A percentile compares a stretch with the other conserved stretches of the same genome.
These are phyloP conservation scores for Cataglyphis cursor DNA, from an alignment of 2,888 invertebrate genomes.

Conservation along the genomic window DNA sequence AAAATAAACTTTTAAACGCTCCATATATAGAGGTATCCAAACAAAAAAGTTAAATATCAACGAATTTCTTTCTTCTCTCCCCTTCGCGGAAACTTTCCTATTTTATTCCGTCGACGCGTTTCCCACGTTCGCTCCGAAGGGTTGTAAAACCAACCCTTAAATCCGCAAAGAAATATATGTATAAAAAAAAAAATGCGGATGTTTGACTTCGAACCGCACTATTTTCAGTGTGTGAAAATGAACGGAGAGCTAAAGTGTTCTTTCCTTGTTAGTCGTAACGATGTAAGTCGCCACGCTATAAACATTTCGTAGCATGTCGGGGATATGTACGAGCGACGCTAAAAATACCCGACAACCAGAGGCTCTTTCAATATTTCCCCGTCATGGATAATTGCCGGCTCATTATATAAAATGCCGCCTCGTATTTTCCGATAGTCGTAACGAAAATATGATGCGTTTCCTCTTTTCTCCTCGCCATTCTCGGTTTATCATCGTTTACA, in stretches of 20 bases:
- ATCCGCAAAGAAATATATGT: neutral
- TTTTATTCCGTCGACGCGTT: slow-evolving; percentile 15
- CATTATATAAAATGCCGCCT: slow-evolving; percentile 29
- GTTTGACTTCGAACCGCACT: neutral
- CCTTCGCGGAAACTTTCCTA: neutral
- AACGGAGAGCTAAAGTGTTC: slow-evolving; percentile 4
- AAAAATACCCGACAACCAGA: slow-evolving; percentile 42
- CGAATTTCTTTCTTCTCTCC: neutral
- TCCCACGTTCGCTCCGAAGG: neutral
- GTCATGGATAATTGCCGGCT: slow-evolving; percentile 44
- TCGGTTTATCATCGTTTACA: slow-evolving; percentile 2
- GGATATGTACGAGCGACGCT: neutral
- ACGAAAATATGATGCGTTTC: slow-evolving; percentile 26
- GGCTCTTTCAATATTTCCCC: slow-evolving; percentile 16
- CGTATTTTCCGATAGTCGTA: slow-evolving; percentile 35
- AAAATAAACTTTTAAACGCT: neutral
- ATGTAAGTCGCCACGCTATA: slow-evolving; percentile 51
- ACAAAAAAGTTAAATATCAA: neutral
- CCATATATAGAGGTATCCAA: neutral
- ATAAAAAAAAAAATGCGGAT: neutral
- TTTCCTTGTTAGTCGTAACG: slow-evolving; percentile 62
- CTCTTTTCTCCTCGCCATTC: neutral
- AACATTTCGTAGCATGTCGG: slow-evolving; percentile 68
- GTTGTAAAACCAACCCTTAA: slow-evolving; percentile 11
- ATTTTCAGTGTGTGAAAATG: neutral